Evolutionary conservation across 2,888 invertebrate species (phyloP).

Genomic region (Cetonia aurata): DNA sequence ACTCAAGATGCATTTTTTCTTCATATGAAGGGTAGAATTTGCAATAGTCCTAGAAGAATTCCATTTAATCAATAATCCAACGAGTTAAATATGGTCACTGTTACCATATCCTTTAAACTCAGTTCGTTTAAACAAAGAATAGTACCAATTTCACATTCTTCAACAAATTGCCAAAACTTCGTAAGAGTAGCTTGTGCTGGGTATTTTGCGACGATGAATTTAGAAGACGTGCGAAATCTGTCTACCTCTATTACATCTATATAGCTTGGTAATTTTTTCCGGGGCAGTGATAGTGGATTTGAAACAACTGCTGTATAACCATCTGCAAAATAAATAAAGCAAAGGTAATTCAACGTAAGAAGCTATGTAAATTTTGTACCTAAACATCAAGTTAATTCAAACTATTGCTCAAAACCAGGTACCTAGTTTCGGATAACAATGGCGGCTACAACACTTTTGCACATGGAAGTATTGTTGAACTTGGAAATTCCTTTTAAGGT

Average conservation of each 20-base stretch:
- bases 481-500: too few relatives aligned
- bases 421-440: too few relatives aligned
- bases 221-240: conserved; percentile 60
- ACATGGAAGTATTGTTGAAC: too few relatives aligned
- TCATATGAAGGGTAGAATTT: conserved; percentile 51
- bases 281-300: conserved; percentile 57
- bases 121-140: conserved; percentile 65
- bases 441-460: too few relatives aligned
- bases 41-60: conserved; percentile 30
- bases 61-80: too few relatives aligned
- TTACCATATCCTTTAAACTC: conserved; percentile 61
- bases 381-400: too few relatives aligned
- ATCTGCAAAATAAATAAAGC: conserved; percentile 59
- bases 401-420: too few relatives aligned
- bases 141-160: conserved; percentile 62
- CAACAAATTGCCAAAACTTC: conserved; percentile 68
- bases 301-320: conserved; percentile 61
- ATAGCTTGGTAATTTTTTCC: conserved; percentile 53
- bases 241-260: conserved; percentile 67
- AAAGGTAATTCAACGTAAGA: too few relatives aligned
- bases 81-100: too few relatives aligned
- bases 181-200: conserved; percentile 65
- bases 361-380: too few relatives aligned
- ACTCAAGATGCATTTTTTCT: conserved; percentile 4
- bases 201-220: conserved; percentile 66